A percentile compares a stretch with the other conserved stretches of the same genome.
Evolutionary conservation across 2,797 vertebrate genomes (phyloP).

Genomic region (Chloroceryle amazona): DNA sequence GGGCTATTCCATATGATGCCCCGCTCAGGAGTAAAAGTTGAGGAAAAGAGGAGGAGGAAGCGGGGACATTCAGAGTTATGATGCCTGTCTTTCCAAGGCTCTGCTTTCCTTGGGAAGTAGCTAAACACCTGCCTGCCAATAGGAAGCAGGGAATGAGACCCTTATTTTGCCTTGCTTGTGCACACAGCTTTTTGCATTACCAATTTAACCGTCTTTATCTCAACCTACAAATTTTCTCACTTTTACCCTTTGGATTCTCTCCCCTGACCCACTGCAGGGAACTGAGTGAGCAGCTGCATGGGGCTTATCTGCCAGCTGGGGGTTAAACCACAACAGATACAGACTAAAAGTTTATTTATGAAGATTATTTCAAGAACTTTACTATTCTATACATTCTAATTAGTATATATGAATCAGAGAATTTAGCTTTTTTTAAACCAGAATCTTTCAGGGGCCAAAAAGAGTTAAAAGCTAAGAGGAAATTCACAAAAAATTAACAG

Average conservation of each 20-base stretch:
- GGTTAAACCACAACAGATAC: background rate
- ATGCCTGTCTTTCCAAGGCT: background rate
- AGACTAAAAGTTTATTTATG: background rate
- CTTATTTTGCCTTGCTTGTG: background rate
- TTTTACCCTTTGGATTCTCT: background rate
- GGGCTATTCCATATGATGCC: no score
- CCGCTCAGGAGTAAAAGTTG: background rate
- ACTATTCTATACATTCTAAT: background rate
- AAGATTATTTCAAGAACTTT: background rate
- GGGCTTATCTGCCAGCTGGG: background rate
- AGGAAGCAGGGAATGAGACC: background rate
- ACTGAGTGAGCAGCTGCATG: fast-evolving
- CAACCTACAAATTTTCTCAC: background rate
- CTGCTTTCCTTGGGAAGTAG: background rate
- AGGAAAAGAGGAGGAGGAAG: no score
- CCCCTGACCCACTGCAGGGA: background rate
- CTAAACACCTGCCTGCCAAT: background rate
- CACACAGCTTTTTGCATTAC: background rate
- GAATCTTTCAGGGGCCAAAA: background rate
- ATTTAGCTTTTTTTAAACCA: background rate
- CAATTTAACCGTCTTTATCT: background rate
- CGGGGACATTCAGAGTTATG: background rate
- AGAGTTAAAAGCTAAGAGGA: background rate
- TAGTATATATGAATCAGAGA: background rate
- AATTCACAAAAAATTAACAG: background rate